Evolutionary conservation across 2,113 vertebrate genomes (phyloP).

Genomic region (Python bivittatus): DNA sequence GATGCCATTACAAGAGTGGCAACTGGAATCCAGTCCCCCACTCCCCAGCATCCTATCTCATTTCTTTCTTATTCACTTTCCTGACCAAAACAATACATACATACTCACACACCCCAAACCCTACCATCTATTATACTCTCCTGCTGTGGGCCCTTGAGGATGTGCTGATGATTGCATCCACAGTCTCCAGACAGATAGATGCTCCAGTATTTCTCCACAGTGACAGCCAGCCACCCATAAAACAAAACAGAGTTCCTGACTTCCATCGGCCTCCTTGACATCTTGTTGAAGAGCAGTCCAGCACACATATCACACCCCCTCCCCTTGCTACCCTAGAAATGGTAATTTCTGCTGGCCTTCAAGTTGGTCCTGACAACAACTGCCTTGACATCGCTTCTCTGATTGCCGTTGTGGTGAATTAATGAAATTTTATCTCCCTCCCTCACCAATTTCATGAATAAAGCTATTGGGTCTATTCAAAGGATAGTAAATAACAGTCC

Average conservation of each 20-base stretch:
- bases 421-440: not conserved
- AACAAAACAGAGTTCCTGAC: not conserved
- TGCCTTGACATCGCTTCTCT: not conserved
- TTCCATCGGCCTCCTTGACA: not conserved
- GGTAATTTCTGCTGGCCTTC: not conserved
- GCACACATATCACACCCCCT: not conserved
- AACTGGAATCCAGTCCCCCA: not conserved
- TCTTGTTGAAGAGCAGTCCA: not conserved
- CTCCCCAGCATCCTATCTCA: not conserved
- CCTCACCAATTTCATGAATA: not conserved
- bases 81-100: not conserved
- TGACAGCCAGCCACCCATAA: not conserved
- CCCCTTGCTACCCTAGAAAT: not conserved
- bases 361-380: not conserved
- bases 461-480: slow-evolving; percentile 11
- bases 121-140: not conserved
- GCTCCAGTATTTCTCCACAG: not conserved
- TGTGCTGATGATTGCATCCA: not conserved
- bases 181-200: not conserved
- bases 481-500: slow-evolving; percentile 2
- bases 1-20: not conserved
- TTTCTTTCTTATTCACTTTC: not conserved
- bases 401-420: not conserved
- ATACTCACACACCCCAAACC: not conserved
- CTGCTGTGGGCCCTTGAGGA: not conserved